Evolutionary conservation across 1,140 invertebrate species (phyloP).

Genomic region (Saccostrea glomerata): DNA sequence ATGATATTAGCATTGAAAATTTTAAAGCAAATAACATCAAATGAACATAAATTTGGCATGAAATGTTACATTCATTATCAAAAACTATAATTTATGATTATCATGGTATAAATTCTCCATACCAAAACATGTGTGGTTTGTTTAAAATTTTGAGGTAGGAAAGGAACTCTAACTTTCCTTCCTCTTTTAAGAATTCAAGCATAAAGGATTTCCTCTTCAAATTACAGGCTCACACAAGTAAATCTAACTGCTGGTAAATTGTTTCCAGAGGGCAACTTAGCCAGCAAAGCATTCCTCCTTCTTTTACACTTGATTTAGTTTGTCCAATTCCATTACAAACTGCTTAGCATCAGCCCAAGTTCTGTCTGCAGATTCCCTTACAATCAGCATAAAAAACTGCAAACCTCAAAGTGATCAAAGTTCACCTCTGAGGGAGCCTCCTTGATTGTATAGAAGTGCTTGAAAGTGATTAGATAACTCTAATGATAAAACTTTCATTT

Average conservation of each 20-base stretch:
- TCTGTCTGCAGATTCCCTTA: neutral
- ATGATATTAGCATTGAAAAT: neutral
- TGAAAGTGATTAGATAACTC: slow-evolving; percentile 24
- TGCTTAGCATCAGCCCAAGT: neutral
- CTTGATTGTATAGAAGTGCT: neutral
- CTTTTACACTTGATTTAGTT: slow-evolving; percentile 35
- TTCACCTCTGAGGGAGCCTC: neutral
- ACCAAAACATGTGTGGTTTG: neutral
- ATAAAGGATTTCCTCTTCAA: slow-evolving; percentile 38
- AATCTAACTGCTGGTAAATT: slow-evolving; percentile 10
- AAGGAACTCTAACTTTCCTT: neutral
- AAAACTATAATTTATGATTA: slow-evolving; percentile 24
- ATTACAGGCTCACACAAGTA: slow-evolving; percentile 21
- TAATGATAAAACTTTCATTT: slow-evolving; percentile 6
- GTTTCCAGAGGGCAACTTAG: slow-evolving; percentile 28
- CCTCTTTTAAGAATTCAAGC: slow-evolving; percentile 27
- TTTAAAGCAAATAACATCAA: neutral
- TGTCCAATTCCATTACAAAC: slow-evolving; percentile 31
- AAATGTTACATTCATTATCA: neutral
- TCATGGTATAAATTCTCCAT: neutral
- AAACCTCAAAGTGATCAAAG: neutral
- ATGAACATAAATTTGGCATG: neutral
- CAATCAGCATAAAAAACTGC: neutral
- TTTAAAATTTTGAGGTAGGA: neutral
- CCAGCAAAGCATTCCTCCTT: slow-evolving; percentile 23